phyloP scores from a whole-genome alignment of 2,797 vertebrate genomes.

The Salarias fasciatus region DNA sequence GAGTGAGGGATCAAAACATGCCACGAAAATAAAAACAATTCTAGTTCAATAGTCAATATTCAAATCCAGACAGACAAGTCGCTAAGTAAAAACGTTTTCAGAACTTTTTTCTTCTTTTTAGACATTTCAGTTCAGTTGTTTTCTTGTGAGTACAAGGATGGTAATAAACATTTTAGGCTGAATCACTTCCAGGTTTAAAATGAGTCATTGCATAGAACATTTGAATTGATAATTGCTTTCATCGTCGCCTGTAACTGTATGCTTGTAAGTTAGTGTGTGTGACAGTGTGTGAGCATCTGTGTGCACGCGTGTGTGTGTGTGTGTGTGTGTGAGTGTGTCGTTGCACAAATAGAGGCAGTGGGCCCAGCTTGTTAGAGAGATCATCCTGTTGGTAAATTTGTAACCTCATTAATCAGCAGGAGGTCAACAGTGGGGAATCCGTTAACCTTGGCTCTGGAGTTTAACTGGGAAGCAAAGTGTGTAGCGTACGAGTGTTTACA shows the following conservation, averaged over 20 bases:
- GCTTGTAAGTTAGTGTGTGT: constrained; percentile 28
- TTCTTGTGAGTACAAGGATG: constrained; percentile 87
- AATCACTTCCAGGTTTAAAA: constrained; percentile 78
- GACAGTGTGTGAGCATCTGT: constrained; percentile 16
- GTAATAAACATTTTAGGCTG: constrained; percentile 85
- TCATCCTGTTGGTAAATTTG: constrained; percentile 52
- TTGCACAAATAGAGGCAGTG: constrained; percentile 71
- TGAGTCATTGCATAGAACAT: constrained; percentile 99
- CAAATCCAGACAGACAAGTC: constrained; percentile 87
- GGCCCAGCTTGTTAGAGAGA: constrained; percentile 68
- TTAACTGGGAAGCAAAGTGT: constrained; percentile 50
- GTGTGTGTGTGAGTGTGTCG: constrained; percentile 15
- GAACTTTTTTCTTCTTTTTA: constrained; percentile 70
- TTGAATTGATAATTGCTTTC: constrained; percentile 89
- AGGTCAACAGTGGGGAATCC: constrained; percentile 56
- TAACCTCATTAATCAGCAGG: constrained; percentile 62
- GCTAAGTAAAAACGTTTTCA: constrained; percentile 88
- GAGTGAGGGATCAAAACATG: constrained; percentile 89
- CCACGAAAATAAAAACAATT: constrained; percentile 85
- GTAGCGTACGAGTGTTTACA: constrained; percentile 15
- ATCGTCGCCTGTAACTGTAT: constrained; percentile 73
- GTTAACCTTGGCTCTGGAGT: constrained; percentile 65
- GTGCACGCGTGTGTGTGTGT: constrained; percentile 21
- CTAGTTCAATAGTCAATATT: constrained; percentile 79
- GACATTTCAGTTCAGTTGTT: constrained; percentile 76